Conservation (phyloP, 2,113 vertebrate genomes). For the Triplophysa rosa region DNA sequence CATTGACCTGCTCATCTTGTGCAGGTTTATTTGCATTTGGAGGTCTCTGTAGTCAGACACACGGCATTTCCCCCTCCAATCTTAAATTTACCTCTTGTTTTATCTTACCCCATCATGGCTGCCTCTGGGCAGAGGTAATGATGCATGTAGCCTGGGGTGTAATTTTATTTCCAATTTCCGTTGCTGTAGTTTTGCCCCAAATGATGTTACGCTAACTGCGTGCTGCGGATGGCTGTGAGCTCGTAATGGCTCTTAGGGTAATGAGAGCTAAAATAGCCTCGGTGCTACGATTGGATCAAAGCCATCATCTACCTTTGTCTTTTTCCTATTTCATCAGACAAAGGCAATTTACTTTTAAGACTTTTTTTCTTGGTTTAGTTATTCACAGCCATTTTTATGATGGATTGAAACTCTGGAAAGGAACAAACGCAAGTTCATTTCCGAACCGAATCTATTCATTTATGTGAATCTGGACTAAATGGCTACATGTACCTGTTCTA, state of each 20-base stretch:
- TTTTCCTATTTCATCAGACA: conserved; percentile 5
- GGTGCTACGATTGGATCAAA: conserved; percentile 47
- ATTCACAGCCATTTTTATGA: conserved; percentile 41
- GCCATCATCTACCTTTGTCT: conserved; percentile 43
- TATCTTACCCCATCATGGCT: conserved; percentile 54
- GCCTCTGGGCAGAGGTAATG: conserved; percentile 68
- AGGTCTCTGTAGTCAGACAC: conserved; percentile 15
- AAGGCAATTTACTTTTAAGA: conserved; percentile 37
- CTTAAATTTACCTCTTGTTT: conserved; percentile 55
- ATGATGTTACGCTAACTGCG: conserved; percentile 62
- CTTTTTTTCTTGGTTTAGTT: conserved; percentile 27
- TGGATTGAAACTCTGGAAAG: conserved; percentile 27
- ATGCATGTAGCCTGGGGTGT: conserved; percentile 70
- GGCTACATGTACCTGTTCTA: conserved; percentile 2
- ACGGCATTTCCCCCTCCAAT: conserved; percentile 18
- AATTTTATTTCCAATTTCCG: conserved; percentile 80
- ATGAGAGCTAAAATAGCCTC: conserved; percentile 79
- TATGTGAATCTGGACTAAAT: background rate
- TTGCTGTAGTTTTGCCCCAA: conserved; percentile 66
- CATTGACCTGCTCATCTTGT: background rate
- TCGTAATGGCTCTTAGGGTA: conserved; percentile 77
- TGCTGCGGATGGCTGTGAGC: conserved; percentile 67
- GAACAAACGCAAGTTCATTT: conserved; percentile 30
- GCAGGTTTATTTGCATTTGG: background rate
- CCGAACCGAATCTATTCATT: conserved; percentile 8